Evolutionary conservation across 2,797 vertebrate species (phyloP), one percentile per base, ranked within the genome.

Genomic region (Diceros bicornis): DNA sequence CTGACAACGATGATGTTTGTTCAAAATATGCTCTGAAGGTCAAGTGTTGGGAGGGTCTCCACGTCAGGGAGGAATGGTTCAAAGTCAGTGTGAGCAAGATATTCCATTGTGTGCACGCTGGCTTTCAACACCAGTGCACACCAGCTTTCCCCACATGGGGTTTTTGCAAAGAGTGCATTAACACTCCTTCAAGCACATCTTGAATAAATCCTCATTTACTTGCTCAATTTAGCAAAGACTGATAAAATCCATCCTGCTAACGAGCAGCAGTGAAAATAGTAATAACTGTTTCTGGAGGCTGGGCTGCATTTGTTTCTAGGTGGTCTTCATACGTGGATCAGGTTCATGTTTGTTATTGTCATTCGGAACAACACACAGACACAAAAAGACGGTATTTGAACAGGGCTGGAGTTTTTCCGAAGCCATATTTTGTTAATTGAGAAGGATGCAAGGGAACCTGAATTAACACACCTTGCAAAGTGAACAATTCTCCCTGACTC

Each of bases 171-270:
- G 75, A 61, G 62, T 32, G 11, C 55, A 23, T 61, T 50, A 66
- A 81, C 59, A 50, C 1, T 44, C 59, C 34, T 92, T 25, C 59
- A 86, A 55, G 52, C 72, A 85, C 25, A 61, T 47, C 95, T 95
- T 94, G 86, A 97, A 96, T 94, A 34, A 95, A 77, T 84, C 62
- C 75, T 79, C 7, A 14, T 88, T 75, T 12, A 84, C 87, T 86
- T 74, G 47, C 97, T 62, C 83, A 77, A 64, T 83, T 96, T 95
- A 95, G 68, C 89, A 25, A 50, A 95, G 96, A 81, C 41, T 41
- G 44, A 94, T 91, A 74, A 97, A 95, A 94, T 32, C 37, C 68
- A 84, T 90, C 93, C 59, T 7, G 94, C 34, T 37, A 34, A 88
- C 86, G 29, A 91, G 78, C 95, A 41, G 55, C 83, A 64, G 29